Percentiles rank a stretch among this genome's conserved stretches.
phyloP scores from a whole-genome alignment of 2,888 invertebrate species.

The Hydriomena furcata region DNA sequence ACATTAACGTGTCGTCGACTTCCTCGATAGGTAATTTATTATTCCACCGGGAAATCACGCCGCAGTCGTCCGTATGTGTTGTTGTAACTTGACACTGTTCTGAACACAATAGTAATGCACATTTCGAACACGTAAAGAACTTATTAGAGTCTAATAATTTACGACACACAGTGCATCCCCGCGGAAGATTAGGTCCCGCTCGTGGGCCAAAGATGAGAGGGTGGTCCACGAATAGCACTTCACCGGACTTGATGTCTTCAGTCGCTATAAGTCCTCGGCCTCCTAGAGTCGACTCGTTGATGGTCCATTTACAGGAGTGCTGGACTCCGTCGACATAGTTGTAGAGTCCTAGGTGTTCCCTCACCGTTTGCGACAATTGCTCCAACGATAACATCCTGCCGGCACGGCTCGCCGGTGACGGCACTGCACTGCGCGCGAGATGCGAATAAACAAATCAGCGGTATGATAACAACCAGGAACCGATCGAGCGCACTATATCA shows the following conservation, averaged over 20 bases:
- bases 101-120: slow-evolving; percentile 88
- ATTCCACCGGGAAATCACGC: slow-evolving; percentile 82
- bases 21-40: slow-evolving; percentile 75
- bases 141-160: slow-evolving; percentile 63
- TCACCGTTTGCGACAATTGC: slow-evolving; percentile 75
- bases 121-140: slow-evolving; percentile 83
- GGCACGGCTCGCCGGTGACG: slow-evolving; percentile 66
- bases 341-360: slow-evolving; percentile 70
- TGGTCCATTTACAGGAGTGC: slow-evolving; percentile 80
- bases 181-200: slow-evolving; percentile 75
- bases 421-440: slow-evolving; percentile 73
- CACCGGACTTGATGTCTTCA: slow-evolving; percentile 86
- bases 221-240: slow-evolving; percentile 87
- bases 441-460: slow-evolving; percentile 69
- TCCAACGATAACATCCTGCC: slow-evolving; percentile 81
- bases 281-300: slow-evolving; percentile 84
- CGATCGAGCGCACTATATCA: slow-evolving; percentile 61
- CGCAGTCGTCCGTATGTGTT: slow-evolving; percentile 86
- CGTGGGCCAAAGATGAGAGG: slow-evolving; percentile 89
- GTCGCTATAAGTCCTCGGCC: slow-evolving; percentile 89
- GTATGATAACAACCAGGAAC: slow-evolving; percentile 71
- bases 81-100: slow-evolving; percentile 83
- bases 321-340: slow-evolving; percentile 49
- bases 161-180: slow-evolving; percentile 87
- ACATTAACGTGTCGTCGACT: slow-evolving; percentile 60